Base-by-base conservation (phyloP, 2,888 invertebrate genomes). In the Trypoxylon attenuatum region DNA sequence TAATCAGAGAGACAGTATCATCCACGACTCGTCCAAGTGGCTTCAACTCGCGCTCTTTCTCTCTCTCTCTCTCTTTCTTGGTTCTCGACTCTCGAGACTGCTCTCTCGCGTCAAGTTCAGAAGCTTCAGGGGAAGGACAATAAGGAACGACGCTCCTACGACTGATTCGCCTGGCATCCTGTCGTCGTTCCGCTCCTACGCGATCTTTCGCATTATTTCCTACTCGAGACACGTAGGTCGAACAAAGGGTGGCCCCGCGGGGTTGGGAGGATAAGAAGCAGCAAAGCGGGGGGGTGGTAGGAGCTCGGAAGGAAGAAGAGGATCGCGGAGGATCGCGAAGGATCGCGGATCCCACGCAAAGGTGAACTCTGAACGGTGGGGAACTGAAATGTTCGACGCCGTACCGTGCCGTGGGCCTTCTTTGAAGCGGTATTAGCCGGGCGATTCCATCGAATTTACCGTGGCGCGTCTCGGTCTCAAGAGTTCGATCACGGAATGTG, bases 401-500 rank as follows among this genome's bases (percentile, higher is more conserved):
- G 19, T 13, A 6, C 46, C 46, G 41, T 33, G 56, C 63, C n/a
- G n/a, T n/a, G n/a, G n/a, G n/a, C 55, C 61, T 64, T 59, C 73
- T 71, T 69, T 61, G 75, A 75, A 68, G 66, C 69, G 68, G 72
- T 77, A 77, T 82, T 80, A 76, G 71, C 72, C 50, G 51, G 61
- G 33, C 63, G 71, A 75, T 75, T 68, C 63, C 58, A 60, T 69
- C 71, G 69, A 72, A 72, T 77, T 74, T 74, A 33, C 70, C 57
- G 39, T 57, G 19, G 59, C 39, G 19, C 57, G 19, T 10, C 45
- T 19, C 39, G 68, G 22, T 56, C 64, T 64, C 64, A 22, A 59
- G 62, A 55, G 58, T 74, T 80, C 77, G 80, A 79, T 80, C 77
- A 69, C 59, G 65, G 65, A 64, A 74, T 69, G 77, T 69, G 82